Evolutionary conservation across 2,888 invertebrate genomes (phyloP).

Genomic region (Schrankia costaestrigalis): DNA sequence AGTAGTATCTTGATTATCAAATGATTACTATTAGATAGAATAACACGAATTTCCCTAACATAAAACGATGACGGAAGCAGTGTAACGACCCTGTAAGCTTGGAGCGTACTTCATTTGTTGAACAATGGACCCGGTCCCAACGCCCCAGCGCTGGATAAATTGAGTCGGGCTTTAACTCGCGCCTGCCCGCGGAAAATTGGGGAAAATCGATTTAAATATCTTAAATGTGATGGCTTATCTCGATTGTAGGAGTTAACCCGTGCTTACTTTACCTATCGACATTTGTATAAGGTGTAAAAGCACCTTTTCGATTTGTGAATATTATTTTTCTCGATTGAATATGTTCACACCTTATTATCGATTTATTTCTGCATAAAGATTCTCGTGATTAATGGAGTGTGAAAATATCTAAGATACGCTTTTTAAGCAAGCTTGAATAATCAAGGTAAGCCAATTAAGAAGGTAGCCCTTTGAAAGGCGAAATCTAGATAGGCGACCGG

Average conservation of each 20-base stretch:
- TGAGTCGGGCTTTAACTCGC: conserved; percentile 68
- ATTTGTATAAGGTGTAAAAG: conserved; percentile 34
- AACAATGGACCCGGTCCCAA: conserved; percentile 68
- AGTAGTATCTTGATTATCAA: too few species aligned
- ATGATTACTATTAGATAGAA: conserved; percentile 20
- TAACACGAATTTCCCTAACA: conserved; percentile 35
- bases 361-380: too few species aligned
- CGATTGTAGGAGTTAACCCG: conserved; percentile 59
- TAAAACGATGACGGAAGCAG: conserved; percentile 57
- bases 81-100: conserved; percentile 65
- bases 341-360: too few species aligned
- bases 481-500: conserved; percentile 59
- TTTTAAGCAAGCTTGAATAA: conserved; percentile 38
- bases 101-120: conserved; percentile 73
- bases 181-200: conserved; percentile 77
- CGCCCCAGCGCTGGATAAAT: conserved; percentile 75
- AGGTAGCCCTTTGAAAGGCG: conserved; percentile 48
- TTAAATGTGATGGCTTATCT: conserved; percentile 76
- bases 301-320: conserved; percentile 11
- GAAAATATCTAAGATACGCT: conserved; percentile 23
- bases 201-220: conserved; percentile 80
- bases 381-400: conserved; percentile 26
- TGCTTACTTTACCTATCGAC: conserved; percentile 33
- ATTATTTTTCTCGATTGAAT: too few species aligned
- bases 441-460: conserved; percentile 62